Evolutionary conservation across 2,113 vertebrate genomes (phyloP), one percentile per base, ranked within the genome.

Genomic region (Morone saxatilis): DNA sequence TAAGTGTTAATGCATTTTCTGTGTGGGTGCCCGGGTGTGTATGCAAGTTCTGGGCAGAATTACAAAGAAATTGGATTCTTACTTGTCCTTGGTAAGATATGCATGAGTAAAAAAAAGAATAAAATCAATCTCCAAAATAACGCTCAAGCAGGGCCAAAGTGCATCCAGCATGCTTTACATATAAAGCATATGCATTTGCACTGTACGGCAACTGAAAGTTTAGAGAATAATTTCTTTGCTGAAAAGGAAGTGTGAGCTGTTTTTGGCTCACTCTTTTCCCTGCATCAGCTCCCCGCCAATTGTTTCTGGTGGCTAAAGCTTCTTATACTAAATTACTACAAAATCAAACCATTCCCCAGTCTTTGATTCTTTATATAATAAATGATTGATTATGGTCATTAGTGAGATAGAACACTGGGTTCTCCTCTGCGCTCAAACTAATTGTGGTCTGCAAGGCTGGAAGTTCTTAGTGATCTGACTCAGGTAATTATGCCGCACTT

Each of bases 361-460:
- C 67, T 85, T 89, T 88, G 84, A 90, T 87, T 87, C 85, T 60
- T 54, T 83, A 63, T 78, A 87, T 86, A 86, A 94, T 93, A 89
- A 91, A 89, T 88, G 88, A 93, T 91, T 89, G 80, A 92, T 90
- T 81, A 71, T 0, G 53, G 87, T 89, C 83, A 92, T 93, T 92
- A 90, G 78, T 7, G 4, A 57, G 75, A 88, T 85, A 66, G 84
- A 85, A 84, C 78, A 76, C 61, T 69, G 62, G 72, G 71, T 86
- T 80, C 84, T 83, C 76, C 43, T 31, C 67, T 51, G n/a, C 12
- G 45, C 69, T 70, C 54, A 65, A 65, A 83, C 57, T 85, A 86
- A 92, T 89, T 92, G 82, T 77, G 68, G 79, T 80, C 76, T 73
- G 86, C 60, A 50, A 87, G 71, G 62, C 80, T 85, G 69, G 71